Percentiles rank a stretch among this genome's conserved stretches.
These are phyloP conservation scores for Salarias fasciatus DNA, from an alignment of 2,797 vertebrate genomes.

Conservation along the genomic window DNA sequence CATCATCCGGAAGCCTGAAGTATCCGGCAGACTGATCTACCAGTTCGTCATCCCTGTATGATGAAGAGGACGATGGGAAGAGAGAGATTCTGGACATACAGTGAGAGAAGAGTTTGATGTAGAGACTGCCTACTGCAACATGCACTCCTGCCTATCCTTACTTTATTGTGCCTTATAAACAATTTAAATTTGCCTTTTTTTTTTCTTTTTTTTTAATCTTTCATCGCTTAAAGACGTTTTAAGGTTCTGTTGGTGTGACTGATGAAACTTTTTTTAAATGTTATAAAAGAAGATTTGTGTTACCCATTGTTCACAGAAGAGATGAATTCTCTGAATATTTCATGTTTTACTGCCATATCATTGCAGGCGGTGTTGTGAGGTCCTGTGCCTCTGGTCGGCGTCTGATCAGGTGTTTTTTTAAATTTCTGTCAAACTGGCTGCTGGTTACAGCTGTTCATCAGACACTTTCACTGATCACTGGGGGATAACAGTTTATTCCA, in stretches of 20 bases:
- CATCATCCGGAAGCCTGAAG: constrained; percentile 94
- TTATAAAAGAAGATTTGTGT: no score
- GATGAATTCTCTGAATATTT: no score
- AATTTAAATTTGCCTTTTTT: constrained; percentile 10
- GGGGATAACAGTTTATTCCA: no score
- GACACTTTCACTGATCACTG: no score
- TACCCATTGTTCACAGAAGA: no score
- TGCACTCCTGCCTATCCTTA: constrained; percentile 68
- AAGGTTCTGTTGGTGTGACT: no score
- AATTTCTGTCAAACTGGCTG: not conserved
- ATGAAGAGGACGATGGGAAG: constrained; percentile 41
- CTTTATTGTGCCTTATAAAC: constrained; percentile 17
- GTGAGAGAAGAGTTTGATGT: no score
- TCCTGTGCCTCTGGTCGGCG: not conserved
- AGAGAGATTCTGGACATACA: constrained; percentile 65
- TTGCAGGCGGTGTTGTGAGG: not conserved
- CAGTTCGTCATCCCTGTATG: constrained; percentile 94
- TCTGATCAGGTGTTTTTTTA: not conserved
- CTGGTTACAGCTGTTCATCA: not conserved
- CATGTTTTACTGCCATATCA: no score
- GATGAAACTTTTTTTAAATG: no score
- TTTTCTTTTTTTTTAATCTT: no score
- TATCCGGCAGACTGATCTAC: constrained; percentile 95
- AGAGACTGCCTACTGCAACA: constrained; percentile 67
- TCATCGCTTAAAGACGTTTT: no score